phyloP scores from a whole-genome alignment of 2,888 invertebrate genomes.

The Caradrina kadenii region DNA sequence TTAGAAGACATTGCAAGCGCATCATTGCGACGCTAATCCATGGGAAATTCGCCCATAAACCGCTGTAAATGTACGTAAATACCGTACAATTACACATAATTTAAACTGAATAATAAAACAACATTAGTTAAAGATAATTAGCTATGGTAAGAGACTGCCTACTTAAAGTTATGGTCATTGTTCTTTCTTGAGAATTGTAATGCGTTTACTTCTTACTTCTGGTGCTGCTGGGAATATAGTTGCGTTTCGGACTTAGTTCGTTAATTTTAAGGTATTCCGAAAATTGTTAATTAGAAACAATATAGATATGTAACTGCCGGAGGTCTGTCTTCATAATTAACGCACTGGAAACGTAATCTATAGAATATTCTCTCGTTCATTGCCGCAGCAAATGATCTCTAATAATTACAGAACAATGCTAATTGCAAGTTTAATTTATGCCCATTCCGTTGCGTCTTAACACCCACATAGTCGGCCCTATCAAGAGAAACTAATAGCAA shows the following conservation, averaged over 20 bases:
- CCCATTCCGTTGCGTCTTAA: constrained; percentile 11
- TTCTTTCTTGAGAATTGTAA: constrained; percentile 41
- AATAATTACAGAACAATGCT: constrained; percentile 29
- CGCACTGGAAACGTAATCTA: background rate
- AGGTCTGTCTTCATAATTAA: constrained; percentile 15
- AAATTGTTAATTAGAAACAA: constrained; percentile 21
- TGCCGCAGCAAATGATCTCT: constrained; percentile 21
- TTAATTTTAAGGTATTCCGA: constrained; percentile 48
- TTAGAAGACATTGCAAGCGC: constrained; percentile 68
- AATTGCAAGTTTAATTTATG: constrained; percentile 37
- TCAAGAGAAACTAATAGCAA: constrained; percentile 2
- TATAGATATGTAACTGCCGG: background rate
- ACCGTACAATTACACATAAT: constrained; percentile 64
- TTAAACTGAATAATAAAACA: constrained; percentile 58
- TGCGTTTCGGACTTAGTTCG: constrained; percentile 13
- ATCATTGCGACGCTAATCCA: constrained; percentile 69
- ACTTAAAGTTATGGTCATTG: constrained; percentile 38
- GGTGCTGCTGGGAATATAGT: constrained; percentile 17
- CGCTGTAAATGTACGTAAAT: constrained; percentile 62
- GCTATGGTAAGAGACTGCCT: constrained; percentile 25
- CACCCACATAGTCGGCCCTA: background rate
- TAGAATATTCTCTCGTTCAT: constrained; percentile 18
- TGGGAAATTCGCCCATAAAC: constrained; percentile 74
- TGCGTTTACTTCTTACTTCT: constrained; percentile 16
- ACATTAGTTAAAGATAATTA: constrained; percentile 57